These are phyloP conservation scores for Sitobion miscanthi DNA, from an alignment of 1,140 invertebrate genomes.

Conservation along the genomic window DNA sequence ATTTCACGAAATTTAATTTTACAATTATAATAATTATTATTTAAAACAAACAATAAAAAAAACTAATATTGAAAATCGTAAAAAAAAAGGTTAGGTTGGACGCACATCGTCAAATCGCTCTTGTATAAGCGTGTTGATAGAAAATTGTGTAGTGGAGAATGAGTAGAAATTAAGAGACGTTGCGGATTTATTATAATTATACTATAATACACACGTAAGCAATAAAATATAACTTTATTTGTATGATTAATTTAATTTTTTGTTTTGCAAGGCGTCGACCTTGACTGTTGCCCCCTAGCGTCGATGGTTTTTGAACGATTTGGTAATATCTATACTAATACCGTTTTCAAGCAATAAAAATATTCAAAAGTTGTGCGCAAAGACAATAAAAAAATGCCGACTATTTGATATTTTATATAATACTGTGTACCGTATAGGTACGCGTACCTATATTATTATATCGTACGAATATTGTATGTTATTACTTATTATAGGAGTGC, in stretches of 20 bases:
- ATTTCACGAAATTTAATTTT: background rate
- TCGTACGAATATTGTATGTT: background rate
- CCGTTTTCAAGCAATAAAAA: background rate
- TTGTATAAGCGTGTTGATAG: no score
- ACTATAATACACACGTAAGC: no score
- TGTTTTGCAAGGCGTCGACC: background rate
- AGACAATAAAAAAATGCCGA: background rate
- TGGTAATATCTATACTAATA: background rate
- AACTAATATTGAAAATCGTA: background rate
- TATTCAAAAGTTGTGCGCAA: background rate
- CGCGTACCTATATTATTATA: background rate
- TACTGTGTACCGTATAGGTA: background rate
- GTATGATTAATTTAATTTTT: background rate
- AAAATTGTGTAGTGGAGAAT: no score
- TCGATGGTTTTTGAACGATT: background rate
- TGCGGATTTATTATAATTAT: no score
- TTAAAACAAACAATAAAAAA: background rate
- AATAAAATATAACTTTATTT: background rate
- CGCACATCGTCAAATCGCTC: no score
- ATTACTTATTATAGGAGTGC: background rate
- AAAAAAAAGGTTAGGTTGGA: background rate
- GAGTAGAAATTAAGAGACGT: no score
- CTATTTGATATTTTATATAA: background rate
- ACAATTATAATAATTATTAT: background rate
- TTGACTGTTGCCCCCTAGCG: background rate